Percentiles rank a stretch among this genome's conserved stretches.
phyloP scores from a whole-genome alignment of 2,113 vertebrate genomes.

The Pardalotus punctatus region DNA sequence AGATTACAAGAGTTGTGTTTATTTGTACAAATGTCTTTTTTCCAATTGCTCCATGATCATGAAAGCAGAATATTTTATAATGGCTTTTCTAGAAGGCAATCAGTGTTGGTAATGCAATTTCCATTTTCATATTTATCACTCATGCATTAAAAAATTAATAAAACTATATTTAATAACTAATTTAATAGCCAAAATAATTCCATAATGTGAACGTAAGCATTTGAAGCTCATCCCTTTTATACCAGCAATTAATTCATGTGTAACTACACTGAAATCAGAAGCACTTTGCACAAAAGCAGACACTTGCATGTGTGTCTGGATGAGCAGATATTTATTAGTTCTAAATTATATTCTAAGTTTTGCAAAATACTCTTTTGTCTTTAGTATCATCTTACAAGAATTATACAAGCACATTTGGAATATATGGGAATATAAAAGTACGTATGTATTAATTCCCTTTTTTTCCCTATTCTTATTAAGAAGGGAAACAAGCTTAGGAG shows the following conservation, averaged over 20 bases:
- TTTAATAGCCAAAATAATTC: background rate
- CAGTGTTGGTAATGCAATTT: background rate
- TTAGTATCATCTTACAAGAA: background rate
- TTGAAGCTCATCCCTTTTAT: background rate
- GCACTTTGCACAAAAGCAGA: background rate
- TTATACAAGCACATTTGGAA: background rate
- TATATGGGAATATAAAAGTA: background rate
- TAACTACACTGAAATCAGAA: background rate
- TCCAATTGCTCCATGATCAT: background rate
- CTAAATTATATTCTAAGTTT: background rate
- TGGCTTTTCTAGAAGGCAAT: background rate
- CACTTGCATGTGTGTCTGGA: background rate
- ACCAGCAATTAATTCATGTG: background rate
- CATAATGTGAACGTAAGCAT: background rate
- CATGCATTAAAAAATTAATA: background rate
- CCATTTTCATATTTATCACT: background rate
- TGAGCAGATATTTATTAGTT: background rate
- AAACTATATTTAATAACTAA: background rate
- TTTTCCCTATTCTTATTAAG: background rate
- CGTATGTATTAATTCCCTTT: background rate
- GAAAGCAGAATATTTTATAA: background rate
- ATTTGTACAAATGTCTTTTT: background rate
- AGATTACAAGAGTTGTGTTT: background rate
- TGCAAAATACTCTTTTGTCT: background rate
- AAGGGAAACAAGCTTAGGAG: background rate